Conservation (phyloP, 2,888 invertebrate species). For the Dryadula phaetusa region DNA sequence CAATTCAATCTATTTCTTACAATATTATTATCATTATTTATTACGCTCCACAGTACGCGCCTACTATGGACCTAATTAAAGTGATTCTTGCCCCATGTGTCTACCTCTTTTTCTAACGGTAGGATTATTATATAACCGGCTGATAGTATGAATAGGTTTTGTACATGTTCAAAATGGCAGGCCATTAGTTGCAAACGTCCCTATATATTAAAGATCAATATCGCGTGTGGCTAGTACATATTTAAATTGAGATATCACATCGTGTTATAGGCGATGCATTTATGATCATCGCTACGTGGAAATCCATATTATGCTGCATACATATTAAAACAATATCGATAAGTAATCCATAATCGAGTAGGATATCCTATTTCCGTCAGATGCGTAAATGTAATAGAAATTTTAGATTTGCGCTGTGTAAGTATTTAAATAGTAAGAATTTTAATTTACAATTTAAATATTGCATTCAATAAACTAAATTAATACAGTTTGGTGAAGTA, state of each 20-base stretch:
- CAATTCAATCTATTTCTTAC: constrained; percentile 7
- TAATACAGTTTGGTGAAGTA: too few relatives aligned
- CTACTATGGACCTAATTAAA: constrained; percentile 9
- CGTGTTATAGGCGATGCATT: constrained; percentile 42
- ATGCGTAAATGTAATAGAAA: constrained; percentile 29
- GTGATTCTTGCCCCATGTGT: background rate
- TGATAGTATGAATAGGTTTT: constrained; percentile 10
- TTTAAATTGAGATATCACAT: constrained; percentile 38
- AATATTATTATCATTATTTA: constrained; percentile 13
- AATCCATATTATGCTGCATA: constrained; percentile 32
- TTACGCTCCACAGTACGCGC: background rate
- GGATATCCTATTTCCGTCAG: constrained; percentile 46
- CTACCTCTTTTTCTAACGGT: constrained; percentile 34
- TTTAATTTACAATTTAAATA: too few relatives aligned
- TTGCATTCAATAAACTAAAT: too few relatives aligned
- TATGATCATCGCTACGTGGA: constrained; percentile 37
- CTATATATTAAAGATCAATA: constrained; percentile 29
- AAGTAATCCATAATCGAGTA: constrained; percentile 29
- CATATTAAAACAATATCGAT: constrained; percentile 30
- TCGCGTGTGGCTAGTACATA: constrained; percentile 26
- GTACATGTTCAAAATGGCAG: constrained; percentile 27
- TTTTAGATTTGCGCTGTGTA: background rate
- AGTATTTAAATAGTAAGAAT: background rate
- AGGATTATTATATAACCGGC: constrained; percentile 36
- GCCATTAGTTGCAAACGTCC: constrained; percentile 12